Evolutionary conservation across 2,113 vertebrate species (phyloP), one percentile per base, ranked within the genome.

Genomic region (Lepus americanus): DNA sequence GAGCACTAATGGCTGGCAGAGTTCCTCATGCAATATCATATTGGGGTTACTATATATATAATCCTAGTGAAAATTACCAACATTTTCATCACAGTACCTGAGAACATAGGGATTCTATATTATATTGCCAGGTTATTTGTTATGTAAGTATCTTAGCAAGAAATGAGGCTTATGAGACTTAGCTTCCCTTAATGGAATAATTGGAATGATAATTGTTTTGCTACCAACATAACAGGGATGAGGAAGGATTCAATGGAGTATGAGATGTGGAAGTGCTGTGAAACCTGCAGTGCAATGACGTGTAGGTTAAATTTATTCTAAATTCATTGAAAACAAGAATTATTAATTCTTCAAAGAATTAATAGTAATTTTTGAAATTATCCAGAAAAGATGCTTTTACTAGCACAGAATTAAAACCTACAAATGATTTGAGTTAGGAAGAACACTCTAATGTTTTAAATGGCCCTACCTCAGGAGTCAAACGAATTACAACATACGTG

Each of bases 401-500:
- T 6, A 90, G 12, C 51, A 67, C 66, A 51, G 51, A 84, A 84
- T 81, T 53, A 74, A 31, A 94, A 73, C 2, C 36, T 70, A 10
- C 1, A 27, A 80, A 22, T n/a, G 84, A 66, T 39, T 49, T 5
- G 55, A 59, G 36, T 16, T 19, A 74, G 22, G 4, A 93, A 66
- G 78, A 82, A 72, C 19, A 59, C 19, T 59, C 9, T 59, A 59
- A 22, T 55, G 49, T 31, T 29, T 39, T 63, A 9, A 87, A 88
- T 78, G 39, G 6, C 49, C 22, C 17, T 22, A 78, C 76, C 22
- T 13, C 36, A 33, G 14, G 36, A 36, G 39, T 89, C 95, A 64
- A 79, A 94, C 94, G 63, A 86, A 95, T 64, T 13, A 55, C 27
- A 82, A 64, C 20, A 67, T 36, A 19, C 3, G 7, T 25, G 92